Evolutionary conservation across 2,113 vertebrate genomes (phyloP), one percentile per base, ranked within the genome.

Genomic region (Ammodytes marinus): DNA sequence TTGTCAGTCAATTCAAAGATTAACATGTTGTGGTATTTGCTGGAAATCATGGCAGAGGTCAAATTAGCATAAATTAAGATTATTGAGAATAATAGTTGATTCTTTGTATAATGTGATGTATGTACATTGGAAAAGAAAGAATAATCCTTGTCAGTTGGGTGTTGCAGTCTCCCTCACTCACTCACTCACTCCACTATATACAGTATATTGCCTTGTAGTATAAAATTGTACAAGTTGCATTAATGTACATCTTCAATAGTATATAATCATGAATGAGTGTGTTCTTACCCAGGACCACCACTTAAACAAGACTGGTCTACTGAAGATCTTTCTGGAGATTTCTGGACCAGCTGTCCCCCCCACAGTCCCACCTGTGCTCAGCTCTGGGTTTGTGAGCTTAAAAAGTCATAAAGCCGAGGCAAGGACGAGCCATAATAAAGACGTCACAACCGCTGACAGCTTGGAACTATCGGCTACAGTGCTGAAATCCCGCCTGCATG

Each of bases 361-460:
- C 10, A 12, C 39, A 19, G 9, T 9, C 45, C 40, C 17, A 47
- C n/a, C 19, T 77, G 61, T 55, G 27, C 55, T 5, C 47, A 4
- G 42, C 37, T 43, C 50, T 5, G 47, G 8, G 12, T 43, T 8
- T 63, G 43, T 52, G 53, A 77, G 45, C 63, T 42, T 57, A 6
- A 61, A 6, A 61, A 50, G 55, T 10, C 49, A 37, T 69, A 61
- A 74, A 64, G 54, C 69, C 5, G 57, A 74, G 55, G 45, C 0
- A 12, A 52, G 72, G 54, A 76, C 47, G 55, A 11, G 6, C 52
- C 89, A 75, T 89, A 91, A 95, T 95, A 91, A 94, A 96, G 95
- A 90, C 76, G 80, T 96, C 93, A 88, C 81, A 4, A 69, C 84
- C 93, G 90, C 95, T 83, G 94, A 91, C 96, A 95, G 96, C 95